Evolutionary conservation across 1,140 invertebrate genomes (phyloP).

Genomic region (Caenorhabditis latens): DNA sequence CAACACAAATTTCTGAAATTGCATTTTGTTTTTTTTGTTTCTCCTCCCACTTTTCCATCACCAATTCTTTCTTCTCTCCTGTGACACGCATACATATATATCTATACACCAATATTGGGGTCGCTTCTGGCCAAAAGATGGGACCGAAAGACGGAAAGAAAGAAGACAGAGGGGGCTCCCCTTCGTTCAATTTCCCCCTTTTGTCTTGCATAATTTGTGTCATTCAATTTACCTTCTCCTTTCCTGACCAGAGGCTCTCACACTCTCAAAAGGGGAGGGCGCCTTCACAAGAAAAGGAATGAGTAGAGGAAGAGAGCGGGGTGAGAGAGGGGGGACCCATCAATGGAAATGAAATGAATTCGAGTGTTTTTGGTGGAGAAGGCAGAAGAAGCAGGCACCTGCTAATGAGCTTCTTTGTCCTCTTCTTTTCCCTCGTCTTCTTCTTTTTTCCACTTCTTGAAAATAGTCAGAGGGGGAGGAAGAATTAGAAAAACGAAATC

Average conservation of each 20-base stretch:
- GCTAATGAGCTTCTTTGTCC: constrained; percentile 55
- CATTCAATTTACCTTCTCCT: constrained; percentile 54
- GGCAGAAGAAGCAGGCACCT: constrained; percentile 24
- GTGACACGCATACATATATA: no score
- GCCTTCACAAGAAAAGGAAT: background rate
- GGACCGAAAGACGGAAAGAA: background rate
- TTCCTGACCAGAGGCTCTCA: constrained; percentile 40
- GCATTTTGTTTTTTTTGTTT: background rate
- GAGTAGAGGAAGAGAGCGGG: background rate
- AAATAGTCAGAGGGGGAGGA: no score
- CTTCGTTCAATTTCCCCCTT: constrained; percentile 45
- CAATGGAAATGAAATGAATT: constrained; percentile 56
- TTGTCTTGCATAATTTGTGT: constrained; percentile 55
- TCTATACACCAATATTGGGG: no score
- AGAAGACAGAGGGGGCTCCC: background rate
- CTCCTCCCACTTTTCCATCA: background rate
- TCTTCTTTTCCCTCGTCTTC: background rate
- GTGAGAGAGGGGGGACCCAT: constrained; percentile 9
- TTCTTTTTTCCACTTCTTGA: constrained; percentile 11
- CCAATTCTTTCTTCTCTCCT: background rate
- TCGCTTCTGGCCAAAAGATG: no score
- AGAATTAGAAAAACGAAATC: background rate
- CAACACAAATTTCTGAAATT: no score
- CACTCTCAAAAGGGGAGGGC: background rate
- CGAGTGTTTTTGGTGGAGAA: constrained; percentile 47